Conservation (phyloP, 2,797 vertebrate species). For the Sebastes diaconus region DNA sequence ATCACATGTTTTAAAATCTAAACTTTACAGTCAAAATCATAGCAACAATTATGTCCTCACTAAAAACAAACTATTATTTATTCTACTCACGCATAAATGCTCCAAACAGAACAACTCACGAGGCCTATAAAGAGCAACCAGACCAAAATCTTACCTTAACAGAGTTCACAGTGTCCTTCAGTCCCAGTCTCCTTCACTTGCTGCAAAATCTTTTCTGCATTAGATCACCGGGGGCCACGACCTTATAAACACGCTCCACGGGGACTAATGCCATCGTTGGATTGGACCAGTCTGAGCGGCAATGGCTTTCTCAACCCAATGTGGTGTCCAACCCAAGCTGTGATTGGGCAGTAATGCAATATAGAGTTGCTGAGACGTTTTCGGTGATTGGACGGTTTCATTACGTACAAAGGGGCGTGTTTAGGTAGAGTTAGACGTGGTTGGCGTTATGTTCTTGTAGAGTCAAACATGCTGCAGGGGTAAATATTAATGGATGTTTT, state of each 20-base stretch:
- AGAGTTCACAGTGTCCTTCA: neutral
- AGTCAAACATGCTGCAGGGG: neutral
- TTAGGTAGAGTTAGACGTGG: neutral
- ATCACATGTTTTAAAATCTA: too few species aligned
- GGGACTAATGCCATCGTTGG: slow-evolving; percentile 5
- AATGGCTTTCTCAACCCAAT: neutral
- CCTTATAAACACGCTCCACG: slow-evolving; percentile 22
- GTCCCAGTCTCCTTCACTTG: neutral
- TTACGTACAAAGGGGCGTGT: neutral
- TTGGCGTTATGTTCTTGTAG: too few species aligned
- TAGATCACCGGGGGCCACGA: neutral
- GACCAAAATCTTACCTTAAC: slow-evolving; percentile 6
- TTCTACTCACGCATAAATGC: too few species aligned
- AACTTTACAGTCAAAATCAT: too few species aligned
- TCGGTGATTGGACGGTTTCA: slow-evolving; percentile 27
- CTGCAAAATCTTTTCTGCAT: neutral
- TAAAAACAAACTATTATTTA: too few species aligned
- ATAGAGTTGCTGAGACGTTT: neutral
- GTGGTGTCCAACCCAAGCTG: neutral
- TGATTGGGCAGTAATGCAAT: slow-evolving; percentile 21
- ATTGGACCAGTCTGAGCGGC: slow-evolving; percentile 22
- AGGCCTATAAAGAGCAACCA: neutral
- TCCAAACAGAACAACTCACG: too few species aligned
- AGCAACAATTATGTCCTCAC: too few species aligned
- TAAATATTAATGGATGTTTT: neutral